A percentile compares a stretch with the other conserved stretches of the same genome.
These are phyloP conservation scores for Oscheius sp. DNA, from an alignment of 2,888 invertebrate species.

Conservation along the genomic window DNA sequence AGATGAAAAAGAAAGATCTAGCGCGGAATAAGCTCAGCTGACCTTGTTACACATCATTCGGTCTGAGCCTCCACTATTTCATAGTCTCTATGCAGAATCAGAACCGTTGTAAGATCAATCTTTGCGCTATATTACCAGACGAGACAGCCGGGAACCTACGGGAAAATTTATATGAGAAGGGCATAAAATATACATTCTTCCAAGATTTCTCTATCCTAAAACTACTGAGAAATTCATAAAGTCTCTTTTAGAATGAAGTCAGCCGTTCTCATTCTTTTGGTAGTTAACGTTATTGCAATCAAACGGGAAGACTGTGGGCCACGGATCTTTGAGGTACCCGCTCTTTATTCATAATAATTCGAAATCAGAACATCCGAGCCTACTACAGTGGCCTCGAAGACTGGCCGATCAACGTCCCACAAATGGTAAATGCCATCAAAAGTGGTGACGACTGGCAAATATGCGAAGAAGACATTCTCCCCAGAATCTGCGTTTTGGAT, in stretches of 20 bases:
- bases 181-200: neutral
- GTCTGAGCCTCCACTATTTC: conserved; percentile 10
- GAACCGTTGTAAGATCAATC: conserved; percentile 26
- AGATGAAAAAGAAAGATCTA: no score
- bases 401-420: conserved; percentile 11
- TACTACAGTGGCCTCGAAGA: conserved; percentile 2
- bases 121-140: neutral
- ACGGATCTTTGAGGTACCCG: neutral
- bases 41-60: conserved; percentile 32
- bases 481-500: conserved; percentile 21
- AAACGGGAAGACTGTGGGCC: neutral
- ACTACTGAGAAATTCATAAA: neutral
- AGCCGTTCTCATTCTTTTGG: conserved; percentile 24
- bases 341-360: neutral
- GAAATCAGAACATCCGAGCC: conserved; percentile 6
- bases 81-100: conserved; percentile 13
- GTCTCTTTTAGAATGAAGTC: conserved; percentile 9
- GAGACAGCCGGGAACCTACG: neutral
- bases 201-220: neutral
- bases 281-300: conserved; percentile 4
- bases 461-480: conserved; percentile 24
- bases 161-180: no score
- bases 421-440: conserved; percentile 18
- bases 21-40: conserved; percentile 31
- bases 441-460: conserved; percentile 30